Base-by-base conservation (phyloP, 2,888 invertebrate species). In the Chalcis sispes region DNA sequence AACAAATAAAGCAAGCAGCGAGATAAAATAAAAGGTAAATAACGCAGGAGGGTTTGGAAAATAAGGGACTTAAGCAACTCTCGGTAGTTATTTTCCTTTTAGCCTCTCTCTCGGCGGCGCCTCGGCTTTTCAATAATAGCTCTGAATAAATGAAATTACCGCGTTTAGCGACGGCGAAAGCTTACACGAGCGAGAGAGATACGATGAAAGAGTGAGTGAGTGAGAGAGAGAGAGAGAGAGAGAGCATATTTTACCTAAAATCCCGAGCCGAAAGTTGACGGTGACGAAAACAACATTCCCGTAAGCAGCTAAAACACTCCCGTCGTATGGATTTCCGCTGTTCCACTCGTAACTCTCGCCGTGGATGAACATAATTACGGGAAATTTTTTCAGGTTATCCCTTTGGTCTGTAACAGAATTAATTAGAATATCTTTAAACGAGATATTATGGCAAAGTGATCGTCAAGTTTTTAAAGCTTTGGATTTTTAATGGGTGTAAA, bases 271-370 rank as follows among this genome's bases (percentile, higher is more conserved):
- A 86, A 93, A 96, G 89, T 96, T 96, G 75, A 96, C 89, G 1
- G 96, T 96, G 71, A 96, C 93, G 67, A 96, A 95, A 89, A 96
- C 93, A 56, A 96, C 92, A 83, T 95, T 93, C n/a, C 96, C 98
- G 85, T 96, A 97, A 77, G 96, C 94, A 18, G 99, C 94, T 80
- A 99, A 89, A 58, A 98, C 94, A 79, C 95, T 95, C 15, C 98
- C 98, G 88, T 99, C 99, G 89, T 98, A 99, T 0, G 98, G 95
- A 89, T 98, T 98, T 77, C 98, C 99, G 32, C 98, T 96, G 86
- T 97, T 97, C 95, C 97, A 98, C 86, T 98, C 97, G 89, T 96
- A 98, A 0, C 97, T 97, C 87, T 98, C 98, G 0, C 98, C 98
- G 83, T 98, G 98, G 79, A 98, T 93, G 89, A 96, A 97, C 61